Base-by-base conservation (phyloP, 2,113 vertebrate genomes). In the Aix galericulata region DNA sequence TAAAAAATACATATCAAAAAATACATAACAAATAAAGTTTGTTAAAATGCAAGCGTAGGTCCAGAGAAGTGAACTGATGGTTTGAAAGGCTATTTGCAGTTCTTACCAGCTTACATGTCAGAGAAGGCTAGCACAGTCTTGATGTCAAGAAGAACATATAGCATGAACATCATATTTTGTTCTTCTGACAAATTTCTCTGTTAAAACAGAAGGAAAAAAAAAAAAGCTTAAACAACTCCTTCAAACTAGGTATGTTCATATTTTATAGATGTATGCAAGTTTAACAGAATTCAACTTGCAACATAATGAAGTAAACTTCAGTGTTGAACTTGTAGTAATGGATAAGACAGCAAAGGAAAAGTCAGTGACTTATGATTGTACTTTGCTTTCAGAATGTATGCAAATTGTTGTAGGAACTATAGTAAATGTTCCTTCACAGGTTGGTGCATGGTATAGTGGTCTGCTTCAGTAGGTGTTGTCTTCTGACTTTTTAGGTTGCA, bases 401-500 rank as follows among this genome's bases (percentile, higher is more conserved):
- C 17, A 60, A 1, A 6, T 58, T 42, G 14, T 62, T 82, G 10
- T 1, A 52, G 32, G 66, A 82, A 40, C 27, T 68, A 34, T 60
- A 36, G 9, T 44, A 56, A 44, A 40, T 42, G 13, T 89, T 31
- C 12, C 42, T 68, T 63, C 85, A 53, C 13, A n/a, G 53, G 8
- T 17, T 76, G 23, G 9, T 76, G 20, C 9, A 2, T 50, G 10
- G 11, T 46, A 2, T 50, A 62, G 16, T 23, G 17, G 9, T 46
- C 44, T 20, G 1, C 76, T 66, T 86, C 56, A 95, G 29, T 46
- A 59, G 6, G 6, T 6, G 9, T 42, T 84, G 4, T 86, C 48
- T 91, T 27, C 52, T 89, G 1, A 71, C 27, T 91, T 86, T 88
- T 59, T 91, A 99, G 99, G 98, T 99, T 92, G 99, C 99, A 53